Evolutionary conservation across 2,113 vertebrate genomes (phyloP).

Genomic region (Sinosuthora webbiana): DNA sequence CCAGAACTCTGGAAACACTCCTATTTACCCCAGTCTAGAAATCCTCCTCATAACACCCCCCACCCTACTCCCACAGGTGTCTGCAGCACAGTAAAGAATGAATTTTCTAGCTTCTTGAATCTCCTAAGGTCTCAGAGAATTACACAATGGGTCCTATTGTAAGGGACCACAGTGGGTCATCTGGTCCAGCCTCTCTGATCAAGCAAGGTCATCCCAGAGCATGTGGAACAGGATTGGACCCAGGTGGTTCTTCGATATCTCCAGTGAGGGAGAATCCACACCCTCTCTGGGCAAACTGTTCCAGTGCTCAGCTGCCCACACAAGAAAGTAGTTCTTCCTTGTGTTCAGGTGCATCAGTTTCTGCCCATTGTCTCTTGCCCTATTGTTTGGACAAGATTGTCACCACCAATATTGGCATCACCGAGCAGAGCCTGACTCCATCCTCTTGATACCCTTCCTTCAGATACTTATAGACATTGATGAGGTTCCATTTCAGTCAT

Average conservation of each 20-base stretch:
- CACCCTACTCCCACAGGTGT: accelerated
- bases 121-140: not conserved
- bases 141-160: accelerated
- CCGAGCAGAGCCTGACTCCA: not conserved
- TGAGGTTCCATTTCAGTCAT: not conserved
- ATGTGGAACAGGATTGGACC: no score
- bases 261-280: not conserved
- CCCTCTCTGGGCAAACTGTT: not conserved
- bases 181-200: no score
- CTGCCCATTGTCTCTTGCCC: not conserved
- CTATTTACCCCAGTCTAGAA: not conserved
- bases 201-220: not conserved
- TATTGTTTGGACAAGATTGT: not conserved
- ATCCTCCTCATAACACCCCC: accelerated
- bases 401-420: not conserved
- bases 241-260: not conserved
- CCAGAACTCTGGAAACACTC: not conserved
- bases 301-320: accelerated
- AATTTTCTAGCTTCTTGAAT: not conserved
- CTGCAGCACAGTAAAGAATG: not conserved
- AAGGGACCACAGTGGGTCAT: not conserved
- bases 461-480: no score
- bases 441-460: not conserved
- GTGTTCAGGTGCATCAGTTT: not conserved
- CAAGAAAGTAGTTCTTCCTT: not conserved